Evolutionary conservation across 2,888 invertebrate species (phyloP).

Genomic region (Argyra leucocephala): DNA sequence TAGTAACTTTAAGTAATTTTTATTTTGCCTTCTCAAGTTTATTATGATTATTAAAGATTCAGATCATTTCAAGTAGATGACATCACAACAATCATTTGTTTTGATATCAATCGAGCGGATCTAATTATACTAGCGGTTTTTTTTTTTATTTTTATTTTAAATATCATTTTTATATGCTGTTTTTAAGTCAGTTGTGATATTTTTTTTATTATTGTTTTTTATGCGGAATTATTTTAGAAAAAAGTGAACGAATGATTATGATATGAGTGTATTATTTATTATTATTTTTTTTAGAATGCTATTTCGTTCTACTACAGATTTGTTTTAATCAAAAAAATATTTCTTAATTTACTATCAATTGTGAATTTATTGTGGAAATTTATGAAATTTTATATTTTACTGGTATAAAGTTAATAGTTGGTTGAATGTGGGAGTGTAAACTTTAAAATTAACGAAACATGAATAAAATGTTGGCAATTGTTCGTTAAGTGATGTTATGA

Average conservation of each 20-base stretch:
- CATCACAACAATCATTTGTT: slow-evolving; percentile 9
- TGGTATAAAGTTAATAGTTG: too few relatives aligned
- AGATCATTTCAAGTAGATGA: slow-evolving; percentile 5
- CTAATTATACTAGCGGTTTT: slow-evolving; percentile 3
- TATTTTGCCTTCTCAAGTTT: background rate
- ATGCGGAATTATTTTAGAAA: background rate
- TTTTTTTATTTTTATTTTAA: background rate
- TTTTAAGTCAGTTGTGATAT: background rate
- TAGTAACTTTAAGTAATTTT: too few relatives aligned
- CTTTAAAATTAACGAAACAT: too few relatives aligned
- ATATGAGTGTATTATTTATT: background rate
- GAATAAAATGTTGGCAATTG: too few relatives aligned
- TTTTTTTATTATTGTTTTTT: background rate
- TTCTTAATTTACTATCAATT: too few relatives aligned
- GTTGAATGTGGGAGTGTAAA: too few relatives aligned
- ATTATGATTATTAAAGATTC: background rate
- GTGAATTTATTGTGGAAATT: too few relatives aligned
- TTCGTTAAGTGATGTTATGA: too few relatives aligned
- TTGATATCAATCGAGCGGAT: slow-evolving; percentile 11
- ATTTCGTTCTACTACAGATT: too few relatives aligned
- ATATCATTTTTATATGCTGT: background rate
- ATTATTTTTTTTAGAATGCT: too few relatives aligned
- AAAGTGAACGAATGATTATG: background rate
- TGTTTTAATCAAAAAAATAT: too few relatives aligned
- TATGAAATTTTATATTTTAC: too few relatives aligned